Evolutionary conservation across 1,140 invertebrate genomes (phyloP), one percentile per base, ranked within the genome.

Genomic region (Drosophila fuyamai): DNA sequence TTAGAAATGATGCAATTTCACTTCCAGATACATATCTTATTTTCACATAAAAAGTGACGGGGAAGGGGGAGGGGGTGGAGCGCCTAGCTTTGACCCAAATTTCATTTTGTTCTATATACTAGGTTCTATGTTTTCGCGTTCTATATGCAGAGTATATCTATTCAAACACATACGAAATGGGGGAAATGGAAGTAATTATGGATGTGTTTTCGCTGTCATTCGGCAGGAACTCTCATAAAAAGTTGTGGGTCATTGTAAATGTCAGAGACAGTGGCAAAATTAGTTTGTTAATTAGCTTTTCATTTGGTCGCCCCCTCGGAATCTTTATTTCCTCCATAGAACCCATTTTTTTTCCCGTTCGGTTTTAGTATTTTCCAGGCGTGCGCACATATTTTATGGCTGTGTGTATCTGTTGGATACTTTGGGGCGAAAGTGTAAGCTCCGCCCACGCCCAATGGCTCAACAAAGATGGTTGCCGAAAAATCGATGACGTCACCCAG

Each of bases 271-370:
- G 83, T 83, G 71, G 63, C 83, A 67, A 88, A 88, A 88, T 88
- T 89, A 89, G 83, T 88, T 88, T 89, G 84, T 88, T 88, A 88
- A 88, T 88, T 88, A 88, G 83, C 84, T 89, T 89, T 89, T 89
- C 84, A 88, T 76, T 72, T 55, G 82, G 76, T 58, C 83, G 65
- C n/a, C 70, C 57, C 70, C 47, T 27, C 41, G 14, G 29, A 71
- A 16, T 23, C 29, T 46, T 14, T 16, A 12, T 53, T 47, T 51
- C 12, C 46, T 50, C 8, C 23, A 23, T 18, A 16, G 7, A 12
- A 5, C 12, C 8, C 29, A 7, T 12, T 14, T 10, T 5, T 10
- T n/a, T 8, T 48, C 46, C 40, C 35, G 35, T 51, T 50, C 23
- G 23, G 23, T 23, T 38, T 16, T 9, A 35, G 38, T 72, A 40